phyloP scores from a whole-genome alignment of 2,888 invertebrate species.

The Blastobasis adustella region DNA sequence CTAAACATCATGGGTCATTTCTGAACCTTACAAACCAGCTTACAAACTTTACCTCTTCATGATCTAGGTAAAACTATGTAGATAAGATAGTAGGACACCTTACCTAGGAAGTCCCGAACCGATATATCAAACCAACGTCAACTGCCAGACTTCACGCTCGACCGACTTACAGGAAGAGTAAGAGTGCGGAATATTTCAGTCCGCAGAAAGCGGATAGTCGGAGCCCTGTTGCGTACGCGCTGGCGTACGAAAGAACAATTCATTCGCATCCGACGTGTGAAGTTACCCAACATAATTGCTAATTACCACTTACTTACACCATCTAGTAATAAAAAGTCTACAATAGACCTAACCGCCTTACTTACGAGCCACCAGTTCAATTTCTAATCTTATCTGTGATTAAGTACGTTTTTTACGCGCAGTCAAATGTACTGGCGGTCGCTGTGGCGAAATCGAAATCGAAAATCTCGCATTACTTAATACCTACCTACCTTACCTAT shows the following conservation, averaged over 20 bases:
- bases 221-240: slow-evolving; percentile 5
- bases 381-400: too few relatives aligned
- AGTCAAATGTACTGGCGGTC: too few relatives aligned
- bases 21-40: too few relatives aligned
- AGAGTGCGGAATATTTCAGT: slow-evolving; percentile 16
- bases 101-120: slow-evolving; percentile 1
- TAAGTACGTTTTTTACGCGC: too few relatives aligned
- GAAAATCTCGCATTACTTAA: too few relatives aligned
- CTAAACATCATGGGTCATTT: too few relatives aligned
- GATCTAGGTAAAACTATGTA: too few relatives aligned
- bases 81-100: neutral
- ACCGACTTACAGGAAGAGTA: slow-evolving; percentile 18
- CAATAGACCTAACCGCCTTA: slow-evolving; percentile 4
- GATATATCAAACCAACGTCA: too few relatives aligned
- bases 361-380: neutral
- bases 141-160: slow-evolving; percentile 18
- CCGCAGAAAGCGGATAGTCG: slow-evolving; percentile 20
- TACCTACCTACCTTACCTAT: too few relatives aligned
- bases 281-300: slow-evolving; percentile 41
- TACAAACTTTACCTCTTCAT: too few relatives aligned
- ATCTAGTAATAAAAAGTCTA: slow-evolving; percentile 5
- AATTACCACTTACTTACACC: slow-evolving; percentile 26
- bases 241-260: slow-evolving; percentile 8
- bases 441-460: too few relatives aligned
- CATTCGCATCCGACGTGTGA: slow-evolving; percentile 24